These are phyloP conservation scores for Noctua janthe DNA, from an alignment of 2,888 invertebrate species.

Conservation along the genomic window DNA sequence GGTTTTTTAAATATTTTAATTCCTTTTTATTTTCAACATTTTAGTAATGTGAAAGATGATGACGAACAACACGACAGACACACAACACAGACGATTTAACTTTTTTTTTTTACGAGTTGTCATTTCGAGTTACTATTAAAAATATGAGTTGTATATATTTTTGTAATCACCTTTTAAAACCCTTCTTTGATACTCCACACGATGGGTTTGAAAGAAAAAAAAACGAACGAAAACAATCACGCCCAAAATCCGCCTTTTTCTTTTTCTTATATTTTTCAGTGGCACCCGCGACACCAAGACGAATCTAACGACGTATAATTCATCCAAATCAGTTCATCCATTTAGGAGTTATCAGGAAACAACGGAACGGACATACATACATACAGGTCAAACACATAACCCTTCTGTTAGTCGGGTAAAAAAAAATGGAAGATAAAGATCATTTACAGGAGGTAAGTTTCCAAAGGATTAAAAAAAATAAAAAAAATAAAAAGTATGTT, in stretches of 20 bases:
- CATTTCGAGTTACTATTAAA: background rate
- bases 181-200: background rate
- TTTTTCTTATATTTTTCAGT: background rate
- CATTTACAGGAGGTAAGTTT: background rate
- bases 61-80: too few relatives aligned
- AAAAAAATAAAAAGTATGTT: constrained; percentile 33
- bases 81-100: too few relatives aligned
- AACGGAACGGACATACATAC: background rate
- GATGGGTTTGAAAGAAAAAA: background rate
- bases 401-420: background rate
- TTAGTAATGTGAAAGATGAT: background rate
- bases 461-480: background rate
- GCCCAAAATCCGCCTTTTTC: background rate
- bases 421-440: background rate
- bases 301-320: background rate
- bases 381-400: background rate
- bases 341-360: background rate
- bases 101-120: background rate
- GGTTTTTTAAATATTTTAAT: too few relatives aligned
- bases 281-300: background rate
- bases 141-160: background rate
- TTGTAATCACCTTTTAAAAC: background rate
- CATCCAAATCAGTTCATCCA: background rate
- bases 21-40: background rate
- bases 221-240: background rate